These are phyloP conservation scores for Pseudomyrmex flavicornis DNA, from an alignment of 1,140 invertebrate species.

Conservation along the genomic window DNA sequence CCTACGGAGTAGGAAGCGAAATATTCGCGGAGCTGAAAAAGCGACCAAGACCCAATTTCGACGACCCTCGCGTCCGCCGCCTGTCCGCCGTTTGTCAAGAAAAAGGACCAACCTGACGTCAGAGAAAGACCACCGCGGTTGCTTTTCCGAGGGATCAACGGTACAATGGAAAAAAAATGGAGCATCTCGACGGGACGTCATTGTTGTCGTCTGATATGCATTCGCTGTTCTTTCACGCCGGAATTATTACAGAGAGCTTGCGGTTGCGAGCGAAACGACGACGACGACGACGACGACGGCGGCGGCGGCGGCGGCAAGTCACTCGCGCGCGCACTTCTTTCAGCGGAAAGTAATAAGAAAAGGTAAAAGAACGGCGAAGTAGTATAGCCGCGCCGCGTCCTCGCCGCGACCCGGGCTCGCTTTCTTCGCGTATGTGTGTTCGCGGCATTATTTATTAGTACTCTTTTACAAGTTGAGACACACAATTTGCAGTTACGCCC, in stretches of 20 bases:
- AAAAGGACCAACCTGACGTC: neutral
- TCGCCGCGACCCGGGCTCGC: neutral
- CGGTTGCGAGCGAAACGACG: no score
- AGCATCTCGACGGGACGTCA: neutral
- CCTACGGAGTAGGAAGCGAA: neutral
- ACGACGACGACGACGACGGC: no score
- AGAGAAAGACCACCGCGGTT: neutral
- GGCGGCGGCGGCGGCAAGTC: neutral
- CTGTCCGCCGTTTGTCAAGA: neutral
- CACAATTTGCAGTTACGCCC: neutral
- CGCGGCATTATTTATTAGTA: slow-evolving; percentile 44
- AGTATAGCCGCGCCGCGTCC: neutral
- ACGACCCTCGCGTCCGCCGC: neutral
- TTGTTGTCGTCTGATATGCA: neutral
- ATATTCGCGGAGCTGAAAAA: neutral
- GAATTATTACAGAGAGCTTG: slow-evolving; percentile 4
- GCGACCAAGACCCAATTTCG: no score
- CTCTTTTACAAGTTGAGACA: slow-evolving; percentile 1
- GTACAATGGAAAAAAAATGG: neutral
- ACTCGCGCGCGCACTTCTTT: neutral
- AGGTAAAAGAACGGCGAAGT: slow-evolving; percentile 9
- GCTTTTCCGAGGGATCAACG: neutral
- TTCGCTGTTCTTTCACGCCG: neutral
- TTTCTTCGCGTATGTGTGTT: slow-evolving; percentile 18
- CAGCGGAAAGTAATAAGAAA: slow-evolving; percentile 13